Conservation (phyloP, 92 coral and sea anemone species). For the Phenganax stokvisi region DNA sequence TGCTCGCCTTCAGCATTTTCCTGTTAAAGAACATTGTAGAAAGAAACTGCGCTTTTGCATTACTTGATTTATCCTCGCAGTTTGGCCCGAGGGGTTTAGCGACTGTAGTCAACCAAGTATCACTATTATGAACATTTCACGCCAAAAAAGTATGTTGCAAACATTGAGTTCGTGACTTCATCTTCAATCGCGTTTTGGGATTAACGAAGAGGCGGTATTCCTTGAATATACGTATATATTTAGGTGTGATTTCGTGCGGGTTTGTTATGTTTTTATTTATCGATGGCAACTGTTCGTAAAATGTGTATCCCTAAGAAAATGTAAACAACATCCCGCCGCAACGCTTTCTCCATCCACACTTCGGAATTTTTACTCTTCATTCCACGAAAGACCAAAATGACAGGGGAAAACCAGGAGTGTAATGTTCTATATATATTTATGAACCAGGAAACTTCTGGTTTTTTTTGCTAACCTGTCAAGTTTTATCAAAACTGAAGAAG, state of each 20-base stretch:
- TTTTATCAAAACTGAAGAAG: background rate
- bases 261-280: conserved; percentile 26
- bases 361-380: no score
- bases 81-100: no score
- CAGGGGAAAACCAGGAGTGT: background rate
- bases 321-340: conserved; percentile 30
- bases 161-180: background rate
- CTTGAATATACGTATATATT: conserved; percentile 1
- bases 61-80: no score
- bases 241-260: background rate
- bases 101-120: no score
- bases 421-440: background rate
- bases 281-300: conserved; percentile 28
- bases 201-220: background rate
- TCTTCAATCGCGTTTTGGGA: background rate
- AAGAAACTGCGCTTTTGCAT: no score
- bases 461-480: background rate
- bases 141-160: no score
- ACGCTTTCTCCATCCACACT: background rate
- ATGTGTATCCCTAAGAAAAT: background rate
- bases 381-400: background rate
- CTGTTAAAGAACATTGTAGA: no score
- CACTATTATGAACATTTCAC: no score
- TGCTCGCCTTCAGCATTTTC: background rate
- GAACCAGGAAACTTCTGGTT: conserved; percentile 1